phyloP scores from a whole-genome alignment of 2,888 invertebrate species.

The Sinhomidia bicolor region DNA sequence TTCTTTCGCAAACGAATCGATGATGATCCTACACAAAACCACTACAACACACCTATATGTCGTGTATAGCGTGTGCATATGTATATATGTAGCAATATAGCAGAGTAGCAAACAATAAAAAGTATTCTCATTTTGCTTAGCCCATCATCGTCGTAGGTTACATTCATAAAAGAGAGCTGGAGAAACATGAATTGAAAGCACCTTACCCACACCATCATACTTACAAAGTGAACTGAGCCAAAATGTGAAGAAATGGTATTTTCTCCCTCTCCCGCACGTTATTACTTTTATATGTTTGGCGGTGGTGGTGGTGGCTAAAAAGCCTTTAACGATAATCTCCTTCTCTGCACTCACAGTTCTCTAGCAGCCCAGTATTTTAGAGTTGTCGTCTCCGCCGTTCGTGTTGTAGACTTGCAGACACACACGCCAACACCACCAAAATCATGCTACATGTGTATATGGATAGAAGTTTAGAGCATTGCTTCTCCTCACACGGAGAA shows the following conservation, averaged over 20 bases:
- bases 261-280: background rate
- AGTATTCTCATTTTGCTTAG: background rate
- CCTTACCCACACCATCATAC: constrained; percentile 56
- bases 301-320: constrained; percentile 5
- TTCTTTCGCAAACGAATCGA: constrained; percentile 2
- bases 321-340: constrained; percentile 20
- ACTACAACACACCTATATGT: background rate
- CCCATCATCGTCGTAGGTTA: constrained; percentile 32
- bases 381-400: background rate
- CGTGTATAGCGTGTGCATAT: too few relatives aligned
- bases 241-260: constrained; percentile 30
- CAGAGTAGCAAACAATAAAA: too few relatives aligned
- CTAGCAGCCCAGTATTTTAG: background rate
- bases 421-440: background rate
- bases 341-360: too few relatives aligned
- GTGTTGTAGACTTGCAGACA: background rate
- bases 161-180: constrained; percentile 64
- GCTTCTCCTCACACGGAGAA: too few relatives aligned
- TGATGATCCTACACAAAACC: background rate
- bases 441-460: too few relatives aligned
- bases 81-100: too few relatives aligned
- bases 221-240: constrained; percentile 61
- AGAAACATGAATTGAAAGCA: constrained; percentile 62
- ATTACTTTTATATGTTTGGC: background rate
- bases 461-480: too few relatives aligned